A percentile compares a stretch with the other conserved stretches of the same genome.
These are phyloP conservation scores for Lasioglossum villosulum DNA, from an alignment of 2,888 invertebrate species.

Conservation along the genomic window DNA sequence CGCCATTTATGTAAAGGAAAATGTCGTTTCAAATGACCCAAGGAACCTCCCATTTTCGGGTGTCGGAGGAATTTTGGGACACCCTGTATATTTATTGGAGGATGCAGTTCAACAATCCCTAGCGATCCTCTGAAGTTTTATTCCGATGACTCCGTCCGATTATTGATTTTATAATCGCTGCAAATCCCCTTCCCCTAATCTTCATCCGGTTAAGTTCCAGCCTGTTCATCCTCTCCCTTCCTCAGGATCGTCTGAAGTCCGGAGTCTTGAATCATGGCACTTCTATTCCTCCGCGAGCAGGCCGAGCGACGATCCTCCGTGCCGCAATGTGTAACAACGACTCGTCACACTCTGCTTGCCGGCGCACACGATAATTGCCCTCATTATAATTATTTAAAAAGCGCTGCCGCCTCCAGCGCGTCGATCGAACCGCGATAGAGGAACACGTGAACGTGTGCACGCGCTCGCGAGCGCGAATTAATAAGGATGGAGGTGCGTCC, in stretches of 20 bases:
- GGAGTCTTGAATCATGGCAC: not conserved
- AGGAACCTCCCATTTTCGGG: no score
- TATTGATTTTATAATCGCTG: constrained; percentile 9
- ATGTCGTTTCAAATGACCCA: no score
- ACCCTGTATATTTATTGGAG: no score
- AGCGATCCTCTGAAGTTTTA: no score
- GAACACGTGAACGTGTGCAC: constrained; percentile 55
- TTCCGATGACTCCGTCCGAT: not conserved
- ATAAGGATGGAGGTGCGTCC: constrained; percentile 41
- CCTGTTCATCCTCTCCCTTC: not conserved
- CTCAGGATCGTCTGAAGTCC: not conserved
- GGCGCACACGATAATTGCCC: constrained; percentile 83
- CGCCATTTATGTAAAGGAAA: no score
- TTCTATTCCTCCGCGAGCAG: constrained; percentile 46
- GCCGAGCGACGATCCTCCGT: constrained; percentile 68
- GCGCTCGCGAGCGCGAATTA: constrained; percentile 69
- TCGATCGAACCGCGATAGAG: constrained; percentile 69
- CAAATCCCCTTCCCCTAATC: not conserved
- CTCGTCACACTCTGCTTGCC: constrained; percentile 83
- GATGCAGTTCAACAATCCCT: no score
- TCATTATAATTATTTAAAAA: constrained; percentile 83
- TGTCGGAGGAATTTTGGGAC: no score
- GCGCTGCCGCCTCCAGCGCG: constrained; percentile 65
- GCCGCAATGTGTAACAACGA: constrained; percentile 80
- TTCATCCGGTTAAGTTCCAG: not conserved